Evolutionary conservation across 2,888 invertebrate species (phyloP), one percentile per base, ranked within the genome.

Genomic region (Scrobipalpa costella): DNA sequence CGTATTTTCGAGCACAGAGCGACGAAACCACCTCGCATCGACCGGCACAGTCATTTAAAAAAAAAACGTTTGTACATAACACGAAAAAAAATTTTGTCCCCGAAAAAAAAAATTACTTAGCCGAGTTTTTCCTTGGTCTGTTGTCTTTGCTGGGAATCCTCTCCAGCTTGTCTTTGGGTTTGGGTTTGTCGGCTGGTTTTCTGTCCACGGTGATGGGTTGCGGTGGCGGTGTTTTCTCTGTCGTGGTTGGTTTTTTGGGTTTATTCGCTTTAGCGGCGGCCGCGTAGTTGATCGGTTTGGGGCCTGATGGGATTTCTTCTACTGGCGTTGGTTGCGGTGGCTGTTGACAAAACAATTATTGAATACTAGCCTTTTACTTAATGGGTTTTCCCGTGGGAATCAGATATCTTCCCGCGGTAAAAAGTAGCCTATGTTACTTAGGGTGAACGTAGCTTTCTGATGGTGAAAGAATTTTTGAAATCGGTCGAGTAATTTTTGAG

Each of bases 271-370:
- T 85, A 9, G 91, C 91, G 0, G 91, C 91, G 0, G 91, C 91
- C 7, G 91, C 91, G 69, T 91, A 91, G 80, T 91, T 91, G 21
- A 90, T 86, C 0, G 91, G 91, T 65, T 91, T 91, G 49, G 79
- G 73, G 0, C 82, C 85, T 0, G 60, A 69, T 36, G 5, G 67
- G 0, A 71, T 40, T 0, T 69, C 38, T 13, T 82, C 85, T 27
- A 80, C 83, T 33, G 55, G 0, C 0, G 64, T 33, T 0, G 71
- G 66, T 15, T 15, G 55, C 0, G 77, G 62, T 0, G 78, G 67
- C 64, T 70, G 74, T 75, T 0, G 63, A 69, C 5, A 33, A 36
- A 52, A 27, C 47, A 61, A 11, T n/a, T 15, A 17, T 8, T 47
- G 3, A 47, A 47, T n/a, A 11, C 2, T 15, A 11, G 7, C 13